A percentile compares a stretch with the other conserved stretches of the same genome.
These are phyloP conservation scores for Psittacula derbiana DNA, from an alignment of 2,797 vertebrate genomes.

Conservation along the genomic window DNA sequence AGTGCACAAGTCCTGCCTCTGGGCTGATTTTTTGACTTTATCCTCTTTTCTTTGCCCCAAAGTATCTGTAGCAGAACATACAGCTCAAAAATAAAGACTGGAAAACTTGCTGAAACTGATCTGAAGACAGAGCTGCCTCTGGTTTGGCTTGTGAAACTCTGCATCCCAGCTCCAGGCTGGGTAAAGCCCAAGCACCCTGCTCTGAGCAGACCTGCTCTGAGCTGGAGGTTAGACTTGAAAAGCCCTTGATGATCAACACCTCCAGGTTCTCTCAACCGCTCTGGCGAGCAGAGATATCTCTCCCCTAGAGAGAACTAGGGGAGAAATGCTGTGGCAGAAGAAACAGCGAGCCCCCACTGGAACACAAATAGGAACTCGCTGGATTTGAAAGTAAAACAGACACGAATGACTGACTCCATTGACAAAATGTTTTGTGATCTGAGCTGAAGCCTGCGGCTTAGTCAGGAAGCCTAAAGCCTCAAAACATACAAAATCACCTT, in stretches of 20 bases:
- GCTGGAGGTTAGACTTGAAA: background rate
- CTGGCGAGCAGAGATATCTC: background rate
- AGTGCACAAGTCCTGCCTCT: background rate
- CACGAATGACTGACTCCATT: background rate
- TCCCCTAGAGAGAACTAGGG: background rate
- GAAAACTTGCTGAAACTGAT: background rate
- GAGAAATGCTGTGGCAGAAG: background rate
- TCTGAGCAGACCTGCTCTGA: background rate
- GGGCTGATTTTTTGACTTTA: background rate
- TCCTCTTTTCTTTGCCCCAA: background rate
- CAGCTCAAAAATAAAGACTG: background rate
- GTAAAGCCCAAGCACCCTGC: background rate
- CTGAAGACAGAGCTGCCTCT: background rate
- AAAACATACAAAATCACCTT: background rate
- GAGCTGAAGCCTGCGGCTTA: background rate
- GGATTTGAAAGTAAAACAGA: background rate
- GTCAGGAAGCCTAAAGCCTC: background rate
- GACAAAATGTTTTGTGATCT: background rate
- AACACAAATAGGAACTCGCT: accelerated
- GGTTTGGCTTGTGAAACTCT: background rate
- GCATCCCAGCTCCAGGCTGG: background rate
- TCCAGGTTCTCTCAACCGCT: background rate
- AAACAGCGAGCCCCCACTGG: background rate
- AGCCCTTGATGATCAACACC: background rate
- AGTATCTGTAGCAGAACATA: background rate